Evolutionary conservation across 2,113 vertebrate genomes (phyloP), one percentile per base, ranked within the genome.

Genomic region (Triplophysa tibetana): DNA sequence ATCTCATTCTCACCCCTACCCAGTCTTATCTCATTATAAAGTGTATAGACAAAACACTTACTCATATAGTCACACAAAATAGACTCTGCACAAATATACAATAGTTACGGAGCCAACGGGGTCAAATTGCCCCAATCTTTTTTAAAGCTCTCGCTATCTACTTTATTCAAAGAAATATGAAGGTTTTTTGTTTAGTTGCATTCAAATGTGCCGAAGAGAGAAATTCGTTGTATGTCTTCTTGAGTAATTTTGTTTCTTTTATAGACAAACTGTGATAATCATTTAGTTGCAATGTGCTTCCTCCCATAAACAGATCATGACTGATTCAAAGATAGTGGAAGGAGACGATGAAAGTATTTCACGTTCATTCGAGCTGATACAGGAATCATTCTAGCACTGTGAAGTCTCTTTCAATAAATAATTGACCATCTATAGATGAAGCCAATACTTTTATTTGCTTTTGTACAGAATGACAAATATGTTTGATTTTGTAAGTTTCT

Each of bases 381-480:
- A 45, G 3, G 43, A 12, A 45, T 45, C 43, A 45, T 45, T 45
- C 43, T 19, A 89, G 92, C 88, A 70, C 90, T 87, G 88, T 89
- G 76, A 78, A 81, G 52, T n/a, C 69, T 61, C 75, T 48, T 77
- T 9, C 56, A 41, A 63, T 54, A 86, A 90, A 91, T 88, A 91
- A 90, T 85, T 86, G 91, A 88, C 81, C 52, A 68, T 80, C 54
- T 89, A 38, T 38, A 88, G 88, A 87, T 89, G 78, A 65, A 70
- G 67, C 92, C 93, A 88, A 93, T 91, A 88, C 92, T 91, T 93
- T 91, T 94, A 89, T 70, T 54, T 84, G 84, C 60, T 92, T 94
- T 94, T 95, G 94, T 94, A 90, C 93, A 85, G 80, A 87, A 78
- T 70, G 85, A 87, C 88, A 83, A 85, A 60, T 72, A 84, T 84